phyloP scores from a whole-genome alignment of 2,888 invertebrate genomes.

The Agonum fuliginosum region DNA sequence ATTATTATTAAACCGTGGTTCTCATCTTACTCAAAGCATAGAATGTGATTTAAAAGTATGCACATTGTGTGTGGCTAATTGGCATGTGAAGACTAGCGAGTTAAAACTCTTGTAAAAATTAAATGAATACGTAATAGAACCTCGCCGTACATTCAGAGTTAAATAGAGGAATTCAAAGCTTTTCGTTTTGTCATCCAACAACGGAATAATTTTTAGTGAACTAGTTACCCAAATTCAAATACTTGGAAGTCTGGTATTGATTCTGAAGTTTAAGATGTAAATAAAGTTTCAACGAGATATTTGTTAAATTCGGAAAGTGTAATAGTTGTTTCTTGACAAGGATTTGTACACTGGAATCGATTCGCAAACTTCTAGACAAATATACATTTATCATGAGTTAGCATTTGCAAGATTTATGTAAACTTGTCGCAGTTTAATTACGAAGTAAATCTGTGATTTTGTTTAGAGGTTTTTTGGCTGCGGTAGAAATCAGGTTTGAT shows the following conservation, averaged over 20 bases:
- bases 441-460: background rate
- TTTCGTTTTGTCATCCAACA: background rate
- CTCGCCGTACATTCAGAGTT: too few relatives aligned
- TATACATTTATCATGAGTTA: conserved; percentile 17
- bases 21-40: too few relatives aligned
- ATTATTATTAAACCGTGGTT: too few relatives aligned
- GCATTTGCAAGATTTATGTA: conserved; percentile 1
- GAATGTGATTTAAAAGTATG: too few relatives aligned
- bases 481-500: background rate
- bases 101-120: too few relatives aligned
- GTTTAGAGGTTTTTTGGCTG: background rate
- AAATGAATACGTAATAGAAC: too few relatives aligned
- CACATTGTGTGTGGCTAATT: too few relatives aligned
- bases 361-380: background rate
- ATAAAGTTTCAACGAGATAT: conserved; percentile 23
- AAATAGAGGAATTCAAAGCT: too few relatives aligned
- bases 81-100: too few relatives aligned
- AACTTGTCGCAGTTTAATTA: background rate
- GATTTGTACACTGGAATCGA: conserved; percentile 6
- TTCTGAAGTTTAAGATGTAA: conserved; percentile 24
- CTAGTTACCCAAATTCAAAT: conserved; percentile 29
- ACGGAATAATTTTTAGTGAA: background rate
- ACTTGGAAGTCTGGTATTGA: conserved; percentile 12
- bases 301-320: conserved; percentile 25
- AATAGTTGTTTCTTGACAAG: conserved; percentile 9